Evolutionary conservation across 2,888 invertebrate genomes (phyloP), one percentile per base, ranked within the genome.

Genomic region (Cerastis leucographa): DNA sequence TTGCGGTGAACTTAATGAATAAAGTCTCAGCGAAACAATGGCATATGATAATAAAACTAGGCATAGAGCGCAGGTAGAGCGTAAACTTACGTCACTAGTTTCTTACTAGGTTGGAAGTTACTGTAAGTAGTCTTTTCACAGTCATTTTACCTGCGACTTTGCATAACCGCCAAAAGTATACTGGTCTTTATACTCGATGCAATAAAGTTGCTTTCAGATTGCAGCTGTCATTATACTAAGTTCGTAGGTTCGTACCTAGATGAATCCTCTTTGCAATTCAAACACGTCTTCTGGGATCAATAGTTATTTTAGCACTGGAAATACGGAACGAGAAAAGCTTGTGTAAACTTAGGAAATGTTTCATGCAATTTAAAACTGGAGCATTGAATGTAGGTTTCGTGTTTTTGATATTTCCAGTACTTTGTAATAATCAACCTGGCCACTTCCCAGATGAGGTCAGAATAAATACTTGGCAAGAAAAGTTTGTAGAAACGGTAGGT

Each of bases 1-100:
- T 76, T 85, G 67, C 61, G 81, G 54, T 61, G 35, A 67, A 75
- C 61, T 67, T 70, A 72, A 70, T 73, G 29, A 73, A 75, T 46
- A 6, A 19, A 46, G n/a, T 71, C 54, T 7, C n/a, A 51, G 44
- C n/a, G 40, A 59, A 69, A 83, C 81, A 81, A 73, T 76, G 35
- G 71, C n/a, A 44, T 69, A 71, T 49, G 68, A 85, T 85, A 82
- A 77, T 85, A 82, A 77, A 81, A 85, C 82, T 84, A 81, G 82
- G 75, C 83, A 78, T 71, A 80, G 80, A 69, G 82, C 83, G 80
- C 81, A 82, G 85, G 73, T 85, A 74, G 44, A 65, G 5, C 46
- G 69, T 65, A 76, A 72, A 14, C 42, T 81, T 71, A 70, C 71
- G 61, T 82, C 85, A 81, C 29, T 19, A 14, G 61, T 25, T 56